These are phyloP conservation scores for Helogale parvula DNA, from an alignment of 2,113 vertebrate species.

Conservation along the genomic window DNA sequence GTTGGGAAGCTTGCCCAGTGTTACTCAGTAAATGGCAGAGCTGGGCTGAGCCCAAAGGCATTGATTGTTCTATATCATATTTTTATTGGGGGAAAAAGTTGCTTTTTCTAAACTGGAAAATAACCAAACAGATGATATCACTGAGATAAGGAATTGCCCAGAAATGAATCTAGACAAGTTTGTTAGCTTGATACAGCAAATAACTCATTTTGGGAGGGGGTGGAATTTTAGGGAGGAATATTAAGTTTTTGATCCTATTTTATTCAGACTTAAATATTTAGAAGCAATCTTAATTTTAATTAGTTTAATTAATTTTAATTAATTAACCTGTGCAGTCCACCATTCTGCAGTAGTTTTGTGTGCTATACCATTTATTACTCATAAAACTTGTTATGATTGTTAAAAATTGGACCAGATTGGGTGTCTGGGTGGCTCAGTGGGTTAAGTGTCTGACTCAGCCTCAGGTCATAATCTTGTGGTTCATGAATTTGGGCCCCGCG, in stretches of 20 bases:
- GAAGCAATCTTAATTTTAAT: neutral
- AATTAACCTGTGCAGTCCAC: neutral
- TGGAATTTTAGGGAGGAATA: neutral
- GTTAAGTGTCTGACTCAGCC: too few relatives aligned
- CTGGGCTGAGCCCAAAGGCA: neutral
- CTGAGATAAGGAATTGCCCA: neutral
- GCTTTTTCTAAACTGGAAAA: neutral
- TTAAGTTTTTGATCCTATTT: neutral
- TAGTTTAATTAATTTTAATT: neutral
- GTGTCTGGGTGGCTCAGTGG: too few relatives aligned
- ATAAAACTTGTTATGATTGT: neutral
- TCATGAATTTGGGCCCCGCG: too few relatives aligned
- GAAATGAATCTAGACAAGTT: neutral
- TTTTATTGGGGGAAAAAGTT: neutral
- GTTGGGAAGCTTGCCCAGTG: neutral
- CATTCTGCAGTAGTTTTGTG: neutral
- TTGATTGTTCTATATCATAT: neutral
- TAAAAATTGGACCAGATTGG: neutral
- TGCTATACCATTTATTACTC: neutral
- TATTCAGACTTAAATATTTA: neutral
- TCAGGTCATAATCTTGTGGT: too few relatives aligned
- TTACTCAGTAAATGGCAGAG: neutral
- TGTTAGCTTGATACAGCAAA: neutral
- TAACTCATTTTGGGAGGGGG: neutral
- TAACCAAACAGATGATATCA: neutral